Base-by-base conservation (phyloP, 2,797 vertebrate species). In the Darevskia nairensis region DNA sequence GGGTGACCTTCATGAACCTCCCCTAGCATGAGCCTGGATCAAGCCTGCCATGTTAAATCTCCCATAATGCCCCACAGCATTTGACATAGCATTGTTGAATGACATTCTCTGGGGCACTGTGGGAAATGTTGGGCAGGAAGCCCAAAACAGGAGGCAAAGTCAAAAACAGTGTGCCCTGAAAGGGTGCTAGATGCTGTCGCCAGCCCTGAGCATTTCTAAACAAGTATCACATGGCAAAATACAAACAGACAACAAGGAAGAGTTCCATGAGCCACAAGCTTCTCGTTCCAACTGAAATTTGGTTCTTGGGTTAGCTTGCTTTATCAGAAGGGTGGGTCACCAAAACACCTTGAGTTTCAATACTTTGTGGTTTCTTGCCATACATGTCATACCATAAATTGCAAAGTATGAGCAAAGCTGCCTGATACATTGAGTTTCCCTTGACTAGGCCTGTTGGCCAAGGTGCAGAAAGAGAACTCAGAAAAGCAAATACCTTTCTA, bases 331-430 rank as follows among this genome's bases (percentile, higher is more conserved):
- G 83, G 50, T 76, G 78, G 69, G 59, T 35, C 59, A 85, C 5
- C 11, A 15, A 39, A 77, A 86, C 61, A 82, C 9, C 8, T 17
- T 41, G 46, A 78, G 81, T 82, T 66, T 55, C 19, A 50, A 35
- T 74, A 19, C 61, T 50, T 74, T 86, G 79, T 69, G 79, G 71
- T 77, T 86, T 76, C 88, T 76, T 82, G 32, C 72, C 55, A 81
- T 66, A 35, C 23, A 61, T 68, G 8, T 2, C 44, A 44, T 77
- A 81, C 44, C 71, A 89, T 66, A 39, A 66, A 76, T 39, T 39
- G 71, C 10, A 55, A 75, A 74, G 35, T 46, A 66, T 76, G 69
- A 80, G 25, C 59, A 86, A n/a, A 41, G 66, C 21, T 69, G 21
- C 55, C 27, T 11, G n/a, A 81, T 79, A 27, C 27, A 7, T 10